Evolutionary conservation across 2,888 invertebrate genomes (phyloP), one percentile per base, ranked within the genome.

Genomic region (Maniola hyperantus): DNA sequence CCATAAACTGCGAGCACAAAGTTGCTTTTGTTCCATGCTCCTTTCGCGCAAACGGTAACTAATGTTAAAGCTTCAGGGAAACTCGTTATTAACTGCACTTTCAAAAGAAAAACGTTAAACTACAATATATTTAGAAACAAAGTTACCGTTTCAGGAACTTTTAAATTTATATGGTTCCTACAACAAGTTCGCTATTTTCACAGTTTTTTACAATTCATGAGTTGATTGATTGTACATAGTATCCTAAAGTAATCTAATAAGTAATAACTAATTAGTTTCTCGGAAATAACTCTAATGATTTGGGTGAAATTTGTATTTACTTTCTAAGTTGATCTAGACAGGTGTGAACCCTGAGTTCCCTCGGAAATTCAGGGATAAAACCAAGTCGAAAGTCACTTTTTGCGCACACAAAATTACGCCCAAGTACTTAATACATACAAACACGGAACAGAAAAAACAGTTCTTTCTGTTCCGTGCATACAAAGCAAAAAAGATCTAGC

Each of bases 51-150:
- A 71, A 65, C 61, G 57, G 57, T 63, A 71, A 69, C 62, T 69
- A 71, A 71, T 66, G 66, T 65, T 66, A 61, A 69, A 69, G 66
- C 66, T 71, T 71, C 66, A 68, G 51, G 62, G 65, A 68, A 71
- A 67, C 62, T 64, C 53, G 62, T 71, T 66, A 66, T 69, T 59
- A 62, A 63, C 58, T 65, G 54, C 42, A 64, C 55, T 71, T 71
- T 66, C 64, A 11, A 65, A 65, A 71, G 71, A 71, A 71, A 62
- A 57, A 59, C 44, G 58, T 54, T 33, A 54, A 62, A 65, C 62
- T 65, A 57, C 55, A 62, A 62, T 62, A 68, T 68, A 65, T 68
- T 68, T 33, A 57, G 20, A 51, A 65, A 65, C 65, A 62, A 68
- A 65, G 65, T 68, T 59, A 62, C 54, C 34, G 11, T 34, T 34